Conservation (phyloP, 2,797 vertebrate species). For the Alcedo atthis region DNA sequence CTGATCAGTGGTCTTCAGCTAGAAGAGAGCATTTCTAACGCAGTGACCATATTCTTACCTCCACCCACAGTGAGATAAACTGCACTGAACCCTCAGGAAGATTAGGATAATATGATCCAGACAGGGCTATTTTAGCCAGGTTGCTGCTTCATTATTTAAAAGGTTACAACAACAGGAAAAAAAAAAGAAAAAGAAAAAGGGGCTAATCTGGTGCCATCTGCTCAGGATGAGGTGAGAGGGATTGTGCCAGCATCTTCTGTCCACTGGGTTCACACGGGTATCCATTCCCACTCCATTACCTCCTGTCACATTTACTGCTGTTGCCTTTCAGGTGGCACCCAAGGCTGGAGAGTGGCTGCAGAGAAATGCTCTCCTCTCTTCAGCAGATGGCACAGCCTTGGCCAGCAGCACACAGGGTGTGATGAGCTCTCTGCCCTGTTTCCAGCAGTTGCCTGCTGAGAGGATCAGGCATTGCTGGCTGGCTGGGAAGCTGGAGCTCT, state of each 20-base stretch:
- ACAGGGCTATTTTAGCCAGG: neutral
- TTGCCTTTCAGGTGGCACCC: neutral
- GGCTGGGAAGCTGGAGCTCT: neutral
- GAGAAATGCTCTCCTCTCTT: neutral
- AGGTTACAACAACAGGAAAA: neutral
- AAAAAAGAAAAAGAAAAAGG: neutral
- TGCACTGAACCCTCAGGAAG: neutral
- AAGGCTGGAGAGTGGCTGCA: neutral
- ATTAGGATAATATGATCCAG: neutral
- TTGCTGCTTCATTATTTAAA: constrained; percentile 36
- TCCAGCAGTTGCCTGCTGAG: neutral
- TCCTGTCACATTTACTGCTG: neutral
- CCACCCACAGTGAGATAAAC: neutral
- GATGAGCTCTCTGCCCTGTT: neutral
- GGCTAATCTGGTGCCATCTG: constrained; percentile 45
- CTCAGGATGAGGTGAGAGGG: constrained; percentile 22
- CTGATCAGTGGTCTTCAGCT: neutral
- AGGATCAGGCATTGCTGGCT: neutral
- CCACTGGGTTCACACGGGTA: neutral
- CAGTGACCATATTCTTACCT: neutral
- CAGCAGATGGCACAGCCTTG: neutral
- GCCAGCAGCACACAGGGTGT: neutral
- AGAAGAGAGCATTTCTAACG: neutral
- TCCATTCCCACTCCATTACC: neutral
- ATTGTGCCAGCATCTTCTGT: neutral